Conservation (phyloP, 2,113 vertebrate species). For the Spea bombifrons region DNA sequence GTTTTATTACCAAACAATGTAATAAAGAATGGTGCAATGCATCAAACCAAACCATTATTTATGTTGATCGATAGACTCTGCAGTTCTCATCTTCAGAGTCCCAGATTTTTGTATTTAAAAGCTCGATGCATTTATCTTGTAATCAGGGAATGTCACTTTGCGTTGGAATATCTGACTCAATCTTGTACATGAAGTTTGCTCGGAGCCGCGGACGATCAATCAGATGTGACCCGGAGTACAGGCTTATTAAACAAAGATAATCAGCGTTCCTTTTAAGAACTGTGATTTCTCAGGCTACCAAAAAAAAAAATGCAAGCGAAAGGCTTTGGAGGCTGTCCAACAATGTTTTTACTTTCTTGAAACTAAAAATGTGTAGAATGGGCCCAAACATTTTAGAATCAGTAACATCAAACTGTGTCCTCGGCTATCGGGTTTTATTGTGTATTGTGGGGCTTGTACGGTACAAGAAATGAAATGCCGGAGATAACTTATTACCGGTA, state of each 20-base stretch:
- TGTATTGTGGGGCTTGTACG: too few relatives aligned
- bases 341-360: neutral
- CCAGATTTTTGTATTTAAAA: conserved; percentile 14
- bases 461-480: too few relatives aligned
- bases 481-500: too few relatives aligned
- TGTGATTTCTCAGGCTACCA: conserved; percentile 9
- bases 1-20: neutral
- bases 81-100: conserved; percentile 5
- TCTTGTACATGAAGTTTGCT: conserved; percentile 20
- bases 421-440: too few relatives aligned
- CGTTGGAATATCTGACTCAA: conserved; percentile 20
- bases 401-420: too few relatives aligned
- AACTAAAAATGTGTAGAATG: neutral
- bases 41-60: conserved; percentile 12
- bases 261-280: conserved; percentile 26
- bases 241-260: conserved; percentile 38
- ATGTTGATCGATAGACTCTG: conserved; percentile 20
- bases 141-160: conserved; percentile 31
- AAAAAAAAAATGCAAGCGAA: neutral
- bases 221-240: conserved; percentile 18
- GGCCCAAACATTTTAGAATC: neutral
- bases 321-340: conserved; percentile 3
- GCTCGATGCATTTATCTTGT: conserved; percentile 22
- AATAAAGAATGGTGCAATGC: neutral
- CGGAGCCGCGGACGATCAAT: conserved; percentile 30